Conservation (phyloP, 1,140 invertebrate species). For the Halyomorpha halys region DNA sequence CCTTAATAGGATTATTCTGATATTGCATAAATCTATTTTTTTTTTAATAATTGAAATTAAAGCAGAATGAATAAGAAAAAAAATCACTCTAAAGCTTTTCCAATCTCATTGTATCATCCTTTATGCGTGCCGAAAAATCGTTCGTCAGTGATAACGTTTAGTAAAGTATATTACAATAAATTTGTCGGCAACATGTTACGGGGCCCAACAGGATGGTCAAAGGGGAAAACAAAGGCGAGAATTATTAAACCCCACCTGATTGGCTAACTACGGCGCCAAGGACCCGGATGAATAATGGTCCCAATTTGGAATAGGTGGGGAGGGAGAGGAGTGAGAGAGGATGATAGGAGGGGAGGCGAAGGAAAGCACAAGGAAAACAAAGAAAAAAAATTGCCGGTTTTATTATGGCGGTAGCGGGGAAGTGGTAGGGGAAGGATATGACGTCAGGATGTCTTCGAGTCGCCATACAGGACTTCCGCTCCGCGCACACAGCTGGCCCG, state of each 20-base stretch:
- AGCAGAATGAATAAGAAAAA: too few species aligned
- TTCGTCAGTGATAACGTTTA: too few species aligned
- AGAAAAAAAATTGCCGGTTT: constrained; percentile 7
- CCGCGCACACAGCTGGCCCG: neutral
- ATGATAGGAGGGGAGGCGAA: too few species aligned
- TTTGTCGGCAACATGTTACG: too few species aligned
- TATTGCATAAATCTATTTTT: too few species aligned
- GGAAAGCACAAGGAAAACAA: neutral
- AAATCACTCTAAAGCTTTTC: too few species aligned
- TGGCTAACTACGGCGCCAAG: neutral
- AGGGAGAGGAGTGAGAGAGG: neutral
- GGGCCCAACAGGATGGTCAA: too few species aligned
- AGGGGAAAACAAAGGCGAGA: neutral
- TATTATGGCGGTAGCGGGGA: constrained; percentile 4
- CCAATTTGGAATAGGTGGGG: neutral
- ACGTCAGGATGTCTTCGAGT: constrained; percentile 5
- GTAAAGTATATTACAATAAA: too few species aligned
- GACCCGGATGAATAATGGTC: neutral
- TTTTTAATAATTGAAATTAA: too few species aligned
- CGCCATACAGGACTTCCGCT: constrained; percentile 10
- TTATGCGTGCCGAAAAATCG: too few species aligned
- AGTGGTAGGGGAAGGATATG: neutral
- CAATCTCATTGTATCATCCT: too few species aligned
- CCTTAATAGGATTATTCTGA: too few species aligned
- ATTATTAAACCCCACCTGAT: neutral